These are phyloP conservation scores for Pardalotus punctatus DNA, from an alignment of 2,113 vertebrate species.

Conservation along the genomic window DNA sequence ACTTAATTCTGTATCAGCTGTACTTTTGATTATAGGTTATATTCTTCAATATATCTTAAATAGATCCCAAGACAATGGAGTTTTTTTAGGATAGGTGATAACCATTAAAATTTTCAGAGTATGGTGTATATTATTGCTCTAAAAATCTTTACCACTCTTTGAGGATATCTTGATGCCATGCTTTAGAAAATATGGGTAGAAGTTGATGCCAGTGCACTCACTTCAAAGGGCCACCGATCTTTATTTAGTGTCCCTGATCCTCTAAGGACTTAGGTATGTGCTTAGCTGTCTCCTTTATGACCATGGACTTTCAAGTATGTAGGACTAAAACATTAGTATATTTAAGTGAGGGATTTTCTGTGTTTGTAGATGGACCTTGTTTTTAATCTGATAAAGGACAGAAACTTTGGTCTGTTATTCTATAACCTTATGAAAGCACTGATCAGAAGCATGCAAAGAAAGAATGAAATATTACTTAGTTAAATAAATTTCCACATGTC, in stretches of 20 bases:
- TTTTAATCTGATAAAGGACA: not conserved
- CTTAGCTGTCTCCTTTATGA: not conserved
- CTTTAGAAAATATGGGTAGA: not conserved
- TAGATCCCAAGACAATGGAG: not conserved
- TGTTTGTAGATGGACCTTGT: not conserved
- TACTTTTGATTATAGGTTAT: not conserved
- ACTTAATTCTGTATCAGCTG: not conserved
- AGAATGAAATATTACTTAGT: not conserved
- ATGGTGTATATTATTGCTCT: not conserved
- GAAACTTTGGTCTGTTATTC: not conserved
- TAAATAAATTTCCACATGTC: accelerated
- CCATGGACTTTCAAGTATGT: not conserved
- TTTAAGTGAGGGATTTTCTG: not conserved
- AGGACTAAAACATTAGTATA: not conserved
- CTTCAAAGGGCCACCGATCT: not conserved
- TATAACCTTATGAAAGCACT: not conserved
- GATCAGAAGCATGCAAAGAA: not conserved
- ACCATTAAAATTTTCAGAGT: not conserved
- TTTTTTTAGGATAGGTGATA: not conserved
- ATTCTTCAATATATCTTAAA: not conserved
- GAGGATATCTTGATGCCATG: not conserved
- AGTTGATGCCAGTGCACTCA: not conserved
- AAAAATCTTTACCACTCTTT: not conserved
- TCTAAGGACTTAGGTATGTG: not conserved
- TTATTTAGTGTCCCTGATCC: not conserved